phyloP scores from a whole-genome alignment of 2,797 vertebrate genomes.

The Philypnodon macrostomus region DNA sequence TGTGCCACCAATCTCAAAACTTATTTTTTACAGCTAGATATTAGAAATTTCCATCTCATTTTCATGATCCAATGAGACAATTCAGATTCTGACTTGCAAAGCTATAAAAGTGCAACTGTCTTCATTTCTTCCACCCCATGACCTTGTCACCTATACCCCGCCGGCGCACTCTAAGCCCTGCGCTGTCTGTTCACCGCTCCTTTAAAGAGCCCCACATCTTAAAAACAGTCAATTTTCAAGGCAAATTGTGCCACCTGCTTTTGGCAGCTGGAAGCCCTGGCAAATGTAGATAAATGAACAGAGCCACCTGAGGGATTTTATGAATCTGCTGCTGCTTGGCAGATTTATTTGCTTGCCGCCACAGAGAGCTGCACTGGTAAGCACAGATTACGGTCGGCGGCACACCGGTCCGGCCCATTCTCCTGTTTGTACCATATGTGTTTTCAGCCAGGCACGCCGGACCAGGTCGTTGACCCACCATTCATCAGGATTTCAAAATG shows the following conservation, averaged over 20 bases:
- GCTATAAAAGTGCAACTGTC: conserved; percentile 28
- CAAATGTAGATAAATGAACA: conserved; percentile 83
- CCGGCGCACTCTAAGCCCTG: conserved; percentile 36
- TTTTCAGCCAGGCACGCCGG: conserved; percentile 42
- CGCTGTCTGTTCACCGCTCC: conserved; percentile 36
- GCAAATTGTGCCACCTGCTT: conserved; percentile 79
- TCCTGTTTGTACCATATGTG: conserved; percentile 47
- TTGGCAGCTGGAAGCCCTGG: conserved; percentile 77
- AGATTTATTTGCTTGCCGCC: conserved; percentile 76
- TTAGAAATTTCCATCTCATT: conserved; percentile 70
- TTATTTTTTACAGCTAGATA: conserved; percentile 66
- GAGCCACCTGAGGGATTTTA: conserved; percentile 81
- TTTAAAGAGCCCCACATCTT: conserved; percentile 72
- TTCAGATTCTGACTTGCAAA: conserved; percentile 42
- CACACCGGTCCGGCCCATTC: conserved; percentile 52
- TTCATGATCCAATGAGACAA: conserved; percentile 56
- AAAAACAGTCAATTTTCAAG: conserved; percentile 75
- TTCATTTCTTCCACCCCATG: conserved; percentile 43
- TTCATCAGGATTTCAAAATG: conserved; percentile 68
- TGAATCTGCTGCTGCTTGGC: conserved; percentile 80
- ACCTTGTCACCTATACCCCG: conserved; percentile 51
- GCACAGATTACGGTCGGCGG: conserved; percentile 75
- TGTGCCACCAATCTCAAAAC: conserved; percentile 60
- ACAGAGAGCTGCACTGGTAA: conserved; percentile 77
- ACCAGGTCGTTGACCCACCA: conserved; percentile 63